A percentile compares a stretch with the other conserved stretches of the same genome.
Evolutionary conservation across 1,140 invertebrate species (phyloP).

Genomic region (Sarcophaga bullata): DNA sequence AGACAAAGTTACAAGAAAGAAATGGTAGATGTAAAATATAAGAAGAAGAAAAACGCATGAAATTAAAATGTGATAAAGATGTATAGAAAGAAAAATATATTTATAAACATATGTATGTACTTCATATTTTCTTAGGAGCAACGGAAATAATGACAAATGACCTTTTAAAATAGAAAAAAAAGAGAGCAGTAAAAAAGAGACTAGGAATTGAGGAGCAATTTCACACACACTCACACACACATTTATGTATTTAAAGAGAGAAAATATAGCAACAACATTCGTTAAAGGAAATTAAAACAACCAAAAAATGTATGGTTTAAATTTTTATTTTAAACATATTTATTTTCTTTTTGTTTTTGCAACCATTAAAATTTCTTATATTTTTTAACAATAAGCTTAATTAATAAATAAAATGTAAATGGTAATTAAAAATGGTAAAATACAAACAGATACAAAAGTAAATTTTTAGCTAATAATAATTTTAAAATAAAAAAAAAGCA

Average conservation of each 20-base stretch:
- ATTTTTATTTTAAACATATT: not conserved
- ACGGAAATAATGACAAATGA: not conserved
- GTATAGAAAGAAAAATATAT: not conserved
- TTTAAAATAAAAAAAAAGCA: slow-evolving; percentile 16
- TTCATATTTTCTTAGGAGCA: not conserved
- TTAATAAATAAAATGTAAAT: not conserved
- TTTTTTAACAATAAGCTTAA: slow-evolving; percentile 19
- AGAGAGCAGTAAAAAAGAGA: not conserved
- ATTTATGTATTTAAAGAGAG: not conserved
- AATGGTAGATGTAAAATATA: not conserved
- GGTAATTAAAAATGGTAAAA: slow-evolving; percentile 1
- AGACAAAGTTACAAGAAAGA: not conserved
- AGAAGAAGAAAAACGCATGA: not conserved
- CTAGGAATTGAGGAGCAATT: not conserved
- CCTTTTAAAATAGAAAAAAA: not conserved
- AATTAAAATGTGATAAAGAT: not conserved
- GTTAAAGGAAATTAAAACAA: slow-evolving; percentile 22
- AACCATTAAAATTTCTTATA: slow-evolving; percentile 1
- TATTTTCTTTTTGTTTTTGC: not conserved
- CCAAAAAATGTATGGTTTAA: slow-evolving; percentile 19
- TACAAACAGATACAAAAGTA: slow-evolving; percentile 23
- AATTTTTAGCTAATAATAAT: not conserved
- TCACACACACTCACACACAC: not conserved
- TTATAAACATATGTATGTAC: not conserved
- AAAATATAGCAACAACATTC: slow-evolving; percentile 21